Evolutionary conservation across 2,797 vertebrate species (phyloP), one percentile per base, ranked within the genome.

Genomic region (Thalassophryne amazonica): DNA sequence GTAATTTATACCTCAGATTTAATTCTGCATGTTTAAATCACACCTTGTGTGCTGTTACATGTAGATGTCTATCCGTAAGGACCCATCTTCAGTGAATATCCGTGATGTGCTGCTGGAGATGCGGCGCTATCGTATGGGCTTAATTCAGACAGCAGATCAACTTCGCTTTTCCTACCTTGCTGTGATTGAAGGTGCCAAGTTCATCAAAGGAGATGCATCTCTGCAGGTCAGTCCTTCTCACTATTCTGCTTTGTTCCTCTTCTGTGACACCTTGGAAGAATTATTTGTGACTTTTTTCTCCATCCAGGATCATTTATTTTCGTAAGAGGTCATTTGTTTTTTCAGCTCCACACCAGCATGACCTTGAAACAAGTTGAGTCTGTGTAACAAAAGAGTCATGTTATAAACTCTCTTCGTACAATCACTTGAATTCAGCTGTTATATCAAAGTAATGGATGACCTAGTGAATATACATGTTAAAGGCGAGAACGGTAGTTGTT

Each of bases 91-190:
- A 0, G 96, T 98, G 43, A 86, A 90, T 0, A 93, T 99, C 21
- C 95, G 92, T 12, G 93, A 98, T 5, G 93, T 99, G 35, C 89
- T 99, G n/a, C 83, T 99, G 45, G 95, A 98, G 48, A 99, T 99
- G 97, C 83, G 97, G 9, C 89, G 88, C 13, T 92, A 92, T 63
- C 88, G 97, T 5, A 99, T 98, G 95, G 97, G 97, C 0, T 90
- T 99, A 43, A 99, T 99, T 66, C 97, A 99, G 86, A 99, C 97
- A 0, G 93, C 96, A 0, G 96, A 98, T 63, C 97, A 99, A 74
- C 94, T 99, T 15, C 93, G 97, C 0, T 99, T 99, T 83, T 99
- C 97, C 69, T 99, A 99, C 84, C 71, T 99, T 1, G 97, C 97
- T 20, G 94, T 99, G 49, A 95, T 94, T 1, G 95, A 98, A 77